A percentile compares a stretch with the other conserved stretches of the same genome.
phyloP scores from a whole-genome alignment of 53 echinoderm and acorn worm species.

The Henricia sp. region DNA sequence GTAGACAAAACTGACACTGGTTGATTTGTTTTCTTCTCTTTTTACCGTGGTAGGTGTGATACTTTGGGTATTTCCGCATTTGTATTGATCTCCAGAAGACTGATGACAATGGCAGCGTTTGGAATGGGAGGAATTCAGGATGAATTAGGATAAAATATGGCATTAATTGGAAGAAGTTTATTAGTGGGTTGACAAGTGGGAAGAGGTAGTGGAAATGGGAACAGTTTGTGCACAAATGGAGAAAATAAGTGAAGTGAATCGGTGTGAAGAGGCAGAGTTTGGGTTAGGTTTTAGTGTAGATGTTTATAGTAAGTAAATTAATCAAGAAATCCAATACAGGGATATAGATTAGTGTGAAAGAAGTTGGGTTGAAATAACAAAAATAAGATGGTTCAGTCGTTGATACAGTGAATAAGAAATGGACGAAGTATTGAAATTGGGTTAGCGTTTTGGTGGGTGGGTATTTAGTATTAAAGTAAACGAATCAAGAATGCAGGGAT shows the following conservation, averaged over 20 bases:
- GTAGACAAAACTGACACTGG: neutral
- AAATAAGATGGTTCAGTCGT: too few relatives aligned
- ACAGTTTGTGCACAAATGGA: too few relatives aligned
- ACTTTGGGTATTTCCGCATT: conserved; percentile 99
- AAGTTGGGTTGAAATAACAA: neutral
- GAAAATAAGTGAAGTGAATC: too few relatives aligned
- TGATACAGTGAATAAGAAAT: too few relatives aligned
- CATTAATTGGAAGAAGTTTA: too few relatives aligned
- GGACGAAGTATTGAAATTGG: too few relatives aligned
- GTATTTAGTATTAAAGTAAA: too few relatives aligned
- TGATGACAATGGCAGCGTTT: conserved; percentile 50
- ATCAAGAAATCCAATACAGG: conserved; percentile 5
- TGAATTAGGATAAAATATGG: too few relatives aligned
- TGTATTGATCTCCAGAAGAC: conserved; percentile 99
- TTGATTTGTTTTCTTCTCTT: neutral
- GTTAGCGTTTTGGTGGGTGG: too few relatives aligned
- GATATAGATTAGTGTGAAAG: conserved; percentile 20
- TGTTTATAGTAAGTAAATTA: conserved; percentile 7
- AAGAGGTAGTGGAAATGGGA: neutral
- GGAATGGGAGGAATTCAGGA: conserved; percentile 10
- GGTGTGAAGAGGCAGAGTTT: too few relatives aligned
- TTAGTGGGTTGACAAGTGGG: neutral
- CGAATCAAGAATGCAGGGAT: too few relatives aligned
- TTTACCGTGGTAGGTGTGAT: conserved; percentile 99
- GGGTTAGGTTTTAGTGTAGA: too few relatives aligned